These are phyloP conservation scores for Struthidea cinerea DNA, from an alignment of 2,113 vertebrate genomes.

Conservation along the genomic window DNA sequence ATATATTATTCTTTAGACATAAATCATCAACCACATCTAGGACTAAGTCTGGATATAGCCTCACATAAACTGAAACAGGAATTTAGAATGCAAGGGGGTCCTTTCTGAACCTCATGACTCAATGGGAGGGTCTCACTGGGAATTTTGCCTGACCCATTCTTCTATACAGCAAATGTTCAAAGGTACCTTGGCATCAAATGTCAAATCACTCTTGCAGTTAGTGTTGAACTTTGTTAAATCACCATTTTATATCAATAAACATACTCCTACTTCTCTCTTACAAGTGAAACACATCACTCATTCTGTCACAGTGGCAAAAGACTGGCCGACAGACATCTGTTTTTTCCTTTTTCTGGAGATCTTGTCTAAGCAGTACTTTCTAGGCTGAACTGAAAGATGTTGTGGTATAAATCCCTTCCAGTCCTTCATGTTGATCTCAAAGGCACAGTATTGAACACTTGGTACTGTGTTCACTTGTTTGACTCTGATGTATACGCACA, in stretches of 20 bases:
- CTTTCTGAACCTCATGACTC: neutral
- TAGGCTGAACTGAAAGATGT: neutral
- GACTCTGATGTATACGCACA: accelerated
- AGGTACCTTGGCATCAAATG: neutral
- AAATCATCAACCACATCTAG: neutral
- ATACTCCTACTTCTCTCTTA: neutral
- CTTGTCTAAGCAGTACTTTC: neutral
- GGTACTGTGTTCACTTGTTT: neutral
- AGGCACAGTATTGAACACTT: neutral
- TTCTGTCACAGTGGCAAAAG: neutral
- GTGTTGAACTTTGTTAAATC: neutral
- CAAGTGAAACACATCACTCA: neutral
- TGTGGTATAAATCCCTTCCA: neutral
- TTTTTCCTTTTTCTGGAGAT: neutral
- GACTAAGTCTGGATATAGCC: neutral
- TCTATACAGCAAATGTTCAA: neutral
- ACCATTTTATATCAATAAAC: neutral
- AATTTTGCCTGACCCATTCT: neutral
- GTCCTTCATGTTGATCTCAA: neutral
- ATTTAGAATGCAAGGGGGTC: neutral
- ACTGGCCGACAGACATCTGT: neutral
- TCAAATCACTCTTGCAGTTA: neutral
- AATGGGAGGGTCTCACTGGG: neutral
- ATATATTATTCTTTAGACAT: neutral
- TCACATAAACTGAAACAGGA: neutral